Base-by-base conservation (phyloP, 1,140 invertebrate genomes). In the Nymphalis io region DNA sequence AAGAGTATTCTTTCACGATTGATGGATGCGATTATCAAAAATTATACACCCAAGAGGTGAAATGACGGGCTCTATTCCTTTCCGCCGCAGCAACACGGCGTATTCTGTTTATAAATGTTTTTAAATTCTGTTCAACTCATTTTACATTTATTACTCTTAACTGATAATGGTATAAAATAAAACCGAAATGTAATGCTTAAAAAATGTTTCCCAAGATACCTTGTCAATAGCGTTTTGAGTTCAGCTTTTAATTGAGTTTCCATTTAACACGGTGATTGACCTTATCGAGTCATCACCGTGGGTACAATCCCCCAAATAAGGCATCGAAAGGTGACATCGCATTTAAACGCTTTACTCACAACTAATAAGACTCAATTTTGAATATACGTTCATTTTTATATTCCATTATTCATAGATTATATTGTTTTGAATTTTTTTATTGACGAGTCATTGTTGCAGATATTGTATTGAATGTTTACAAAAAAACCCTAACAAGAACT, bases 231-330 rank as follows among this genome's bases (percentile, higher is more conserved):
- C 62, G 51, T 39, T 64, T 57, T 53, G 33, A 23, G 51, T 64
- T 55, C 38, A 57, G 62, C n/a, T 40, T 64, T 64, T 64, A 64
- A 64, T 64, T 64, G 62, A 57, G 39, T 57, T 55, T 55, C 62
- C 62, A 51, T 64, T 64, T 53, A 27, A 55, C 62, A 64, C 62
- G 62, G 62, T 64, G 48, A 64, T 42, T 64, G 62, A 64, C 62
- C 62, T 64, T 27, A 55, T 55, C 51, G 51, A 27, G 16, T 55
- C 51, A 55, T 55, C 51, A n/a, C 18, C 46, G 21, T 55, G 48
- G 46, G 48, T 51, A 20, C 21, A 55, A 15, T 33, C 51, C 20
- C 23, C 51, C 16, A 27, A 23, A 55, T 27, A 13, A 55, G 21
- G 48, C 13, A 10, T 18, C 51, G 3, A 15, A 13, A 15, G 3